Conservation (phyloP, 2,113 vertebrate genomes). For the Crocuta crocuta region DNA sequence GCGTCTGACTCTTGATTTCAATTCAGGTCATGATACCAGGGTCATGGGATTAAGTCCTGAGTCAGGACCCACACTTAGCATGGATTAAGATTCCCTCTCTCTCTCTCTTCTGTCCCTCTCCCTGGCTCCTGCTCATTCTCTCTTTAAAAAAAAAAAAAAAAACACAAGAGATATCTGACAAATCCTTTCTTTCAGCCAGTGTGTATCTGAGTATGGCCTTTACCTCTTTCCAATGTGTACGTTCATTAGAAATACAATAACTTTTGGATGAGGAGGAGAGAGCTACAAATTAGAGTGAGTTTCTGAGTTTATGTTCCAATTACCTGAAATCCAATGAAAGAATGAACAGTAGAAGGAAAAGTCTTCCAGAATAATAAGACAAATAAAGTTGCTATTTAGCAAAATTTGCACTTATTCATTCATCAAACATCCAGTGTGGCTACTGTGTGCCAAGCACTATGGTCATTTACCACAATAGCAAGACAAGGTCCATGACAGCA, state of each 20-base stretch:
- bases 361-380: constrained; percentile 22
- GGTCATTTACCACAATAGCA: background rate
- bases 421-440: background rate
- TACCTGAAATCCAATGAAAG: constrained; percentile 6
- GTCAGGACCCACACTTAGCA: too few relatives aligned
- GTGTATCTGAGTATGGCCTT: background rate
- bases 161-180: background rate
- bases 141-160: too few relatives aligned
- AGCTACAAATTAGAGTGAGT: background rate
- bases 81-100: too few relatives aligned
- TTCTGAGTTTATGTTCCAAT: background rate
- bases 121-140: too few relatives aligned
- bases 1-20: too few relatives aligned
- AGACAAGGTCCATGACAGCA: background rate
- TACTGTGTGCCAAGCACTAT: background rate
- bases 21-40: too few relatives aligned
- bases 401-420: background rate
- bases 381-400: background rate
- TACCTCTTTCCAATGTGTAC: background rate
- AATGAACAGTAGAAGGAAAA: background rate
- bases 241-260: background rate
- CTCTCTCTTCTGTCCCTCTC: too few relatives aligned
- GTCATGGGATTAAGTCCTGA: too few relatives aligned
- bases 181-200: background rate
- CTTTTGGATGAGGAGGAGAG: background rate